A percentile compares a stretch with the other conserved stretches of the same genome.
Conservation (phyloP, 2,888 invertebrate genomes). For the Campoplex nolae region DNA sequence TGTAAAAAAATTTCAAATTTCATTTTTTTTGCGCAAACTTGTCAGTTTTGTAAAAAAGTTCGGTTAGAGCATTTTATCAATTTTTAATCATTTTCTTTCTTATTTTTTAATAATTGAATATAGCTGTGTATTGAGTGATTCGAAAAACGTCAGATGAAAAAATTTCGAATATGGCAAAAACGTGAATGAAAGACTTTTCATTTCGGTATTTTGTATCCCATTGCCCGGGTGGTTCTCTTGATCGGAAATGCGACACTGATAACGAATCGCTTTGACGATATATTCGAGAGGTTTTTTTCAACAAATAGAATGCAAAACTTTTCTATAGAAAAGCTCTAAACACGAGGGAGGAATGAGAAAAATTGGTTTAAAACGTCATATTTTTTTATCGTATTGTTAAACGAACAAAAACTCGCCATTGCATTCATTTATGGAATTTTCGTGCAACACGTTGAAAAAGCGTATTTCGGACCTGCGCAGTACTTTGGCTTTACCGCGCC, state of each 20-base stretch:
- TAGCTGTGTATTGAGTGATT: not conserved
- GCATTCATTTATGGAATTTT: not conserved
- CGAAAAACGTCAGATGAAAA: not conserved
- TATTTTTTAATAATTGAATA: not conserved
- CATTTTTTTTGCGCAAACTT: not conserved
- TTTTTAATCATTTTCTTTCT: not conserved
- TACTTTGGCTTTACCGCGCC: conserved; percentile 41
- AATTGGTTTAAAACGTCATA: not conserved
- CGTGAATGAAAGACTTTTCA: not conserved
- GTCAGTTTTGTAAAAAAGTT: not conserved
- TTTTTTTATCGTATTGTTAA: conserved; percentile 22
- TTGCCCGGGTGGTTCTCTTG: not conserved
- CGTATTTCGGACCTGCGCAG: conserved; percentile 32
- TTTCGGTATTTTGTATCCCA: not conserved
- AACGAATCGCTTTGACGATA: not conserved
- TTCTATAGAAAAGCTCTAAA: not conserved
- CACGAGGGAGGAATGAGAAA: not conserved
- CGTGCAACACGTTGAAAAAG: conserved; percentile 21
- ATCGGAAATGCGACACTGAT: not conserved
- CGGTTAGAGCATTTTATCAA: not conserved
- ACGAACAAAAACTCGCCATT: conserved; percentile 12
- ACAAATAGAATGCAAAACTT: not conserved
- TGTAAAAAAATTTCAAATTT: not conserved
- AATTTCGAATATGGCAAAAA: not conserved
- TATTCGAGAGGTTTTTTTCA: not conserved